phyloP scores from a whole-genome alignment of 2,113 vertebrate genomes.

The Ciconia boyciana region DNA sequence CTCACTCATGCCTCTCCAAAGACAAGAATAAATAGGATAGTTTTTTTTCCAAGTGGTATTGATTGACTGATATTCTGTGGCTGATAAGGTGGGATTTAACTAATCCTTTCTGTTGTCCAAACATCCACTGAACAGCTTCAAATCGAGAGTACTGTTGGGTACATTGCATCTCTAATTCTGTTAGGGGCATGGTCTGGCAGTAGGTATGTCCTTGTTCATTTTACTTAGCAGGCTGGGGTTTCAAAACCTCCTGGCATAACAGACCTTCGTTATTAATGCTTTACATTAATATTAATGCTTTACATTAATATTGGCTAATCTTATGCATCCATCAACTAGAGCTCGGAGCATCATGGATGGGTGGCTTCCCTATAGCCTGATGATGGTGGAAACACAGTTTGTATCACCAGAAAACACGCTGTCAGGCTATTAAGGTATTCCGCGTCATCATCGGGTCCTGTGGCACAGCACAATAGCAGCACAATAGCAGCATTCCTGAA shows the following conservation, averaged over 20 bases:
- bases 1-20: background rate
- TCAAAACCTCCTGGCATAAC: background rate
- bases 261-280: background rate
- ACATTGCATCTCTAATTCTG: background rate
- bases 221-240: background rate
- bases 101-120: background rate
- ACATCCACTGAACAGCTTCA: background rate
- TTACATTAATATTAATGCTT: background rate
- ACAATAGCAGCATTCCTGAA: background rate
- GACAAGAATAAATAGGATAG: background rate
- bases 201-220: background rate
- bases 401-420: too few species aligned
- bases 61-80: background rate
- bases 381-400: too few species aligned
- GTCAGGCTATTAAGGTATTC: accelerated
- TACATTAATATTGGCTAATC: background rate
- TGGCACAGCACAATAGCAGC: accelerated
- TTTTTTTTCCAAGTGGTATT: background rate
- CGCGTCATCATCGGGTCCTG: background rate
- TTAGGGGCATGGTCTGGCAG: background rate
- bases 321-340: accelerated
- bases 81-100: background rate
- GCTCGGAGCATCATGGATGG: background rate
- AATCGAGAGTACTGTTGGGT: background rate
- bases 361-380: background rate